A percentile compares a stretch with the other conserved stretches of the same genome.
Conservation (phyloP, 2,888 invertebrate species). For the Clitarchus hookeri region DNA sequence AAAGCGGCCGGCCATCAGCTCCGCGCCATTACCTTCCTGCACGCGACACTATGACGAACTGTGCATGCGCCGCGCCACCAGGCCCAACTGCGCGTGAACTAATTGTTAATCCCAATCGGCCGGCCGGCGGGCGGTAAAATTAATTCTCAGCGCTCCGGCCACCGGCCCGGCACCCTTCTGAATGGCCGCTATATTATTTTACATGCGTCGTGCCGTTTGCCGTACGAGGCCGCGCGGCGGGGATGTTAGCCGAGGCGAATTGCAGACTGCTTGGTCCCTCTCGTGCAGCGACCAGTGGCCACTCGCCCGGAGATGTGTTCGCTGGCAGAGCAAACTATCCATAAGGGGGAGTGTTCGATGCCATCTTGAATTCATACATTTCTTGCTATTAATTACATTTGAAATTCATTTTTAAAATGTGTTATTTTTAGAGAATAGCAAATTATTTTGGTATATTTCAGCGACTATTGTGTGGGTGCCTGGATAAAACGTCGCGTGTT, state of each 20-base stretch:
- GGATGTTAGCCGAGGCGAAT: not conserved
- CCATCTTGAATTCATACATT: no score
- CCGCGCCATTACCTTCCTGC: not conserved
- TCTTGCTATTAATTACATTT: no score
- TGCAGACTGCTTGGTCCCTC: not conserved
- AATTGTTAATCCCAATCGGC: conserved; percentile 19
- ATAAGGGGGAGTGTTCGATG: no score
- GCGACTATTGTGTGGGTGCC: no score
- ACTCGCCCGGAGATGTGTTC: no score
- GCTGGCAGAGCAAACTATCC: no score
- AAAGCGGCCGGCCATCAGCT: not conserved
- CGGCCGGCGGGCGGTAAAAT: conserved; percentile 19
- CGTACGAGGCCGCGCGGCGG: not conserved
- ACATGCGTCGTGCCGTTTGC: not conserved
- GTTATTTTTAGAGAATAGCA: no score
- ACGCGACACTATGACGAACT: not conserved
- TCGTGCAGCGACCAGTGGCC: not conserved
- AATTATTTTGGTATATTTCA: no score
- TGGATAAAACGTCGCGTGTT: no score
- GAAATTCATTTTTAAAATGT: no score
- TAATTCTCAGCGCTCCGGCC: conserved; percentile 17
- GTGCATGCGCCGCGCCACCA: not conserved
- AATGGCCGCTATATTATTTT: conserved; percentile 4
- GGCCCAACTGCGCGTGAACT: conserved; percentile 15
- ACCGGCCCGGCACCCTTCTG: not conserved